Base-by-base conservation (phyloP, 1,140 invertebrate species). In the Diplogasteroides magnus region DNA sequence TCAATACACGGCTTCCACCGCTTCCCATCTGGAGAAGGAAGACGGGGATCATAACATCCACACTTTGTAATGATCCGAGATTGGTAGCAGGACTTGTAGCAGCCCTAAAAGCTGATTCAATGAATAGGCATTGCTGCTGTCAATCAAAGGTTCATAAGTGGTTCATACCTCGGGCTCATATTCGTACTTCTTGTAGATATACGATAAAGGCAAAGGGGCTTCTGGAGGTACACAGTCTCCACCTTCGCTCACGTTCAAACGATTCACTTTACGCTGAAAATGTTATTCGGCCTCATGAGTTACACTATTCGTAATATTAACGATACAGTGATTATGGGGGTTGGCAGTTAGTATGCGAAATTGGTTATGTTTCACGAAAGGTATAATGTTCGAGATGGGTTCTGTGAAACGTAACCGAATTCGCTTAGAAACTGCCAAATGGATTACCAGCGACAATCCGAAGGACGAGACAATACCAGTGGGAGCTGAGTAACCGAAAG, bases 51-150 rank as follows among this genome's bases (percentile, higher is more conserved):
- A 23, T 76, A 71, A 72, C 80, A 82, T 2, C 74, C 73, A 67
- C 75, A 75, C 56, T 60, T 64, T 65, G 26, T 19, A 63, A 82
- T 77, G 48, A 81, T 82, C 56, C 69, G 31, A 27, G 71, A 60
- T 57, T 83, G 80, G 61, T 81, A 81, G 58, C 79, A 82, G 48
- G 71, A 75, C 62, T 78, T 78, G 64, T 74, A 81, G 62, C 81
- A 82, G 55, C 80, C 81, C 72, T 79, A 61, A 57, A 67, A 69
- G 58, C n/a, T n/a, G n/a, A n/a, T n/a, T 48, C 37, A 48, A 48
- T 11, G 37, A 48, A 48, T 11, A 19, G 19, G 19, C 37, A 48
- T 48, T 48, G 37, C 37, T 48, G 37, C 19, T 48, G 37, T 19
- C 6, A 48, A 48, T 11, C 6, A 48, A 48, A 48, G 19, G 6